Percentiles rank a stretch among this genome's conserved stretches.
These are phyloP conservation scores for Pteruthius melanotis DNA, from an alignment of 2,113 vertebrate species.

Conservation along the genomic window DNA sequence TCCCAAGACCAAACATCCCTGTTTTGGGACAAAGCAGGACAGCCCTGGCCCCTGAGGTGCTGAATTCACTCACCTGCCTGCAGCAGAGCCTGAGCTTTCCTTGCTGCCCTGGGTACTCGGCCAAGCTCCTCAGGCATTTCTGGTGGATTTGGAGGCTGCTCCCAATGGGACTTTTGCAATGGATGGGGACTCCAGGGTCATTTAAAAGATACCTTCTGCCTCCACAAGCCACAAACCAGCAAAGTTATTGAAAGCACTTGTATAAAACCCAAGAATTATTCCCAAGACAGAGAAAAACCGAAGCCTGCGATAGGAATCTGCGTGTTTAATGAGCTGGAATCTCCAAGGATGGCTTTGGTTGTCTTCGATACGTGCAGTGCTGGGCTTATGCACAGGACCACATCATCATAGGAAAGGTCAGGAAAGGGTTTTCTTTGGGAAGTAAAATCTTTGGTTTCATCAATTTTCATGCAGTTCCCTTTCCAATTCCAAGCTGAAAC, in stretches of 20 bases:
- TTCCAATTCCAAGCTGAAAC: background rate
- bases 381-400: background rate
- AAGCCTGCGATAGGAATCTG: background rate
- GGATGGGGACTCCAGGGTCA: background rate
- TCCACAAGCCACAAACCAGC: background rate
- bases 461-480: background rate
- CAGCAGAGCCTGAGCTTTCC: background rate
- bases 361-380: background rate
- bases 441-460: background rate
- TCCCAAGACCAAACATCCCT: background rate
- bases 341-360: background rate
- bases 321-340: background rate
- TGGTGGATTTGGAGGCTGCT: background rate
- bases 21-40: background rate
- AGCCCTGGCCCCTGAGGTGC: background rate
- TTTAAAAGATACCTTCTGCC: background rate
- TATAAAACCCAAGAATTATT: background rate
- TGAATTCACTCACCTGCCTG: background rate
- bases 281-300: background rate
- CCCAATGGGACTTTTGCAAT: background rate
- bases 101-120: background rate
- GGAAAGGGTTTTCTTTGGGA: background rate
- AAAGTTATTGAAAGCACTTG: background rate
- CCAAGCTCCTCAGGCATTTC: background rate
- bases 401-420: background rate